Evolutionary conservation across 2,888 invertebrate genomes (phyloP).

Genomic region (Labia minor): DNA sequence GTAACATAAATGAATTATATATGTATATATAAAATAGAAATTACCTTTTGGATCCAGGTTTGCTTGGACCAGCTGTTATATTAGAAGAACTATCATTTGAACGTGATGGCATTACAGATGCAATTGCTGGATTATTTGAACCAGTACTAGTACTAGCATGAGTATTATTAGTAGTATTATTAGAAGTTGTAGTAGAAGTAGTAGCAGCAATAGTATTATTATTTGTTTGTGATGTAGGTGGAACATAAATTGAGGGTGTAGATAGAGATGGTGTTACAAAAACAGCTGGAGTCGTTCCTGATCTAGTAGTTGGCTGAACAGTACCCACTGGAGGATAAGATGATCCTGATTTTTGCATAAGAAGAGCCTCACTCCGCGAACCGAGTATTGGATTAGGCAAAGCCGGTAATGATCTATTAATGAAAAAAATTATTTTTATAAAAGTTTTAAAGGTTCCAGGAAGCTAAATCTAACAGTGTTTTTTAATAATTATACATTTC

Average conservation of each 20-base stretch:
- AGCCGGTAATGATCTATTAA: not conserved
- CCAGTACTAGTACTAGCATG: too few species aligned
- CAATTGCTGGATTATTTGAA: slow-evolving; percentile 30
- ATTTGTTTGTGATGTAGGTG: slow-evolving; percentile 21
- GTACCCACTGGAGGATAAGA: slow-evolving; percentile 42
- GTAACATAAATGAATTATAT: too few species aligned
- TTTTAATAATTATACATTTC: too few species aligned
- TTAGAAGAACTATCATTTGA: slow-evolving; percentile 30
- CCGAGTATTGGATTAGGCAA: not conserved
- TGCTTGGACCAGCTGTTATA: not conserved
- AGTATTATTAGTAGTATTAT: not conserved
- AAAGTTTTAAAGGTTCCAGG: not conserved
- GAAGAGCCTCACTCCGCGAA: not conserved
- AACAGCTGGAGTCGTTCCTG: slow-evolving; percentile 31
- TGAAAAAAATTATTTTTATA: too few species aligned
- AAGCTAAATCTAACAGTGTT: not conserved
- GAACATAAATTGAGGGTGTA: slow-evolving; percentile 17
- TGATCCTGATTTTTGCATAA: not conserved
- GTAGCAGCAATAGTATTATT: slow-evolving; percentile 25
- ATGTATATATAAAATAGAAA: too few species aligned
- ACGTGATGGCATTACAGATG: slow-evolving; percentile 37
- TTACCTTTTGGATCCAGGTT: not conserved
- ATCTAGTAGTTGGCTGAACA: slow-evolving; percentile 43
- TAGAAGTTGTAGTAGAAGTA: slow-evolving; percentile 16
- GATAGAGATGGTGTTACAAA: slow-evolving; percentile 5